These are phyloP conservation scores for Ptychadena robeensis DNA, from an alignment of 2,797 vertebrate genomes.

Conservation along the genomic window DNA sequence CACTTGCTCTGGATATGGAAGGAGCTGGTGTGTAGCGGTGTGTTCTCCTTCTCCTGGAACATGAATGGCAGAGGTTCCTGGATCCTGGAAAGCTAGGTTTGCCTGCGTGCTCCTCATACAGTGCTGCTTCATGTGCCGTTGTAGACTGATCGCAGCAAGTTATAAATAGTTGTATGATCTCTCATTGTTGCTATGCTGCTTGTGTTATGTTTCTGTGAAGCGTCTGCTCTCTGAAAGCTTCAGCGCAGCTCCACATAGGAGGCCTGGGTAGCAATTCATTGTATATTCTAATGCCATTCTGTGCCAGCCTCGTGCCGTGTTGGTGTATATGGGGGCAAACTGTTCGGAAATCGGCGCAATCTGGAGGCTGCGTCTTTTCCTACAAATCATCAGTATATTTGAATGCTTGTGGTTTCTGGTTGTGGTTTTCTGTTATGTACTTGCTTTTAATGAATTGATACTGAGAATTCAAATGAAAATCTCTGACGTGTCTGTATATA, in stretches of 20 bases:
- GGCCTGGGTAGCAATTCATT: conserved; percentile 3
- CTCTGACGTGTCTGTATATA: too few relatives aligned
- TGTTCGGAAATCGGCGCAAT: neutral
- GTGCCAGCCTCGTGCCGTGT: neutral
- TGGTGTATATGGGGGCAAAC: neutral
- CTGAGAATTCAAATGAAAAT: too few relatives aligned
- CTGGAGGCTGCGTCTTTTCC: neutral
- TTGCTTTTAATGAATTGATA: too few relatives aligned
- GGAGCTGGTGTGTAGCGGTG: neutral
- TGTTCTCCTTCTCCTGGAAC: neutral
- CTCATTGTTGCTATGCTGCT: conserved; percentile 38
- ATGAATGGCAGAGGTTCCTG: conserved; percentile 7
- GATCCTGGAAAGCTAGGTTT: conserved; percentile 51
- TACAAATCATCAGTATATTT: too few relatives aligned
- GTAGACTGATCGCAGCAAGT: neutral
- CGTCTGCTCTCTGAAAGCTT: conserved; percentile 19
- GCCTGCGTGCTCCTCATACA: conserved; percentile 23
- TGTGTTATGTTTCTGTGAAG: neutral
- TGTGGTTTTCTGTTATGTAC: too few relatives aligned
- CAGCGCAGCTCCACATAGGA: neutral
- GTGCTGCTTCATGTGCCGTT: conserved; percentile 5
- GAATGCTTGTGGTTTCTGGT: too few relatives aligned
- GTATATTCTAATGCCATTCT: accelerated
- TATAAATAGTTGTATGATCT: conserved; percentile 1
- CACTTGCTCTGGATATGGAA: neutral